Evolutionary conservation across 2,888 invertebrate species (phyloP).

Genomic region (Volucella inflata): DNA sequence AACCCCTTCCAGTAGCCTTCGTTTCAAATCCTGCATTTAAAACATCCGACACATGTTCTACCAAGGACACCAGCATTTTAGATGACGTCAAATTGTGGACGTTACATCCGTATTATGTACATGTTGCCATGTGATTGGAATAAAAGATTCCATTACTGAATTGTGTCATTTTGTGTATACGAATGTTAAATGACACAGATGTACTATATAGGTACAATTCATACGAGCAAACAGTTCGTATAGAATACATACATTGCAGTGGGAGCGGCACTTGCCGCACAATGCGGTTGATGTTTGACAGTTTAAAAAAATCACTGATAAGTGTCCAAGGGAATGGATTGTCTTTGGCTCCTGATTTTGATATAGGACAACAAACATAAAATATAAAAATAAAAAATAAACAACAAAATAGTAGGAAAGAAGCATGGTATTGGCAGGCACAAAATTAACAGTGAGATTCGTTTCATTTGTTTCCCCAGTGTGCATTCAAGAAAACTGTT

Average conservation of each 20-base stretch:
- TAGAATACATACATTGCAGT: not conserved
- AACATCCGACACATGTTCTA: slow-evolving; percentile 69
- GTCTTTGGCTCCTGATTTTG: slow-evolving; percentile 50
- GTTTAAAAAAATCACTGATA: slow-evolving; percentile 67
- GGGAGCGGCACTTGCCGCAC: slow-evolving; percentile 31
- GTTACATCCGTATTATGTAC: slow-evolving; percentile 67
- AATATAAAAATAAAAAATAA: no score
- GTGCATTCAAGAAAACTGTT: slow-evolving; percentile 55
- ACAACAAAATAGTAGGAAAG: no score
- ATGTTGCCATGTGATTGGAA: slow-evolving; percentile 63
- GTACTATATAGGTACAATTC: no score
- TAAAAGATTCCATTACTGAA: slow-evolving; percentile 66
- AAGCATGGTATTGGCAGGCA: no score
- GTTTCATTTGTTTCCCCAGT: slow-evolving; percentile 27
- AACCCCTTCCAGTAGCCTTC: slow-evolving; percentile 3
- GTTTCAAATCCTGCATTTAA: slow-evolving; percentile 40
- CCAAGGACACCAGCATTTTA: slow-evolving; percentile 56
- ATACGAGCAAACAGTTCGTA: no score
- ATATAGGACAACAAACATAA: slow-evolving; percentile 10
- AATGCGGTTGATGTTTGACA: slow-evolving; percentile 51
- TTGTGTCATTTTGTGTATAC: slow-evolving; percentile 57
- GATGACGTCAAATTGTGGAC: slow-evolving; percentile 66
- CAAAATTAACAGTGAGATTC: slow-evolving; percentile 46
- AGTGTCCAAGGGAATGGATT: slow-evolving; percentile 47
- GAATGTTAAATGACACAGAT: slow-evolving; percentile 27